Base-by-base conservation (phyloP, 2,797 vertebrate species). In the Anguilla marmorata region DNA sequence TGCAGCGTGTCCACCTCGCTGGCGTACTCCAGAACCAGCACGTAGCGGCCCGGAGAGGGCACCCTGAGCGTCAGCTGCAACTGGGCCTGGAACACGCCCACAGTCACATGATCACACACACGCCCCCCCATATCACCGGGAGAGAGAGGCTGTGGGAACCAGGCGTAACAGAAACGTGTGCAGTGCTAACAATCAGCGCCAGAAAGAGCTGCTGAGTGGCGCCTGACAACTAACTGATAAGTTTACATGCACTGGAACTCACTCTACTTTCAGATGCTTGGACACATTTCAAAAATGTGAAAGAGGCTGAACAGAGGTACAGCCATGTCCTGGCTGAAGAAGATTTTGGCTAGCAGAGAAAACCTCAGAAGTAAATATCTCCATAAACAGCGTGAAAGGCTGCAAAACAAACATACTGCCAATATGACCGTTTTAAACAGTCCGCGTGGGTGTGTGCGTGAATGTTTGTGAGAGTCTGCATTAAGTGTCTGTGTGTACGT, bases 21-120 rank as follows among this genome's bases (percentile, higher is more conserved):
- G 89, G 94, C 94, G 3, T 99, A 99, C 90, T 99, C 98, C 85
- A 98, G 93, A 89, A 99, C 79, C 52, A 99, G 91, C 37, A 93
- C 91, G 0, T 99, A 97, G 0, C 89, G 94, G 66, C 97, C 97
- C 0, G 95, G 94, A 37, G 92, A 94, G 4, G 97, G 95, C 83
- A 98, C 94, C 0, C 89, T 96, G 85, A 99, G 89, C 85, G 84
- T 94, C 89, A 99, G 94, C 56, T 94, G 94, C 84, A 99, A 91
- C 89, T 96, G 95, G n/a, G 96, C 95, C 98, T 99, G 79, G 74
- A 37, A 87, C 1, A 87, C 50, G 90, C 85, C 19, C 37, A 83
- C 74, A 84, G 27, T n/a, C 48, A 63, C 76, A 84, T 45, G 14
- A 54, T 16, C 60, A 69, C 84, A 85, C 56, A 85, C 56, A 85